phyloP scores from a whole-genome alignment of 2,113 vertebrate genomes.

The Cheilinus undulatus region DNA sequence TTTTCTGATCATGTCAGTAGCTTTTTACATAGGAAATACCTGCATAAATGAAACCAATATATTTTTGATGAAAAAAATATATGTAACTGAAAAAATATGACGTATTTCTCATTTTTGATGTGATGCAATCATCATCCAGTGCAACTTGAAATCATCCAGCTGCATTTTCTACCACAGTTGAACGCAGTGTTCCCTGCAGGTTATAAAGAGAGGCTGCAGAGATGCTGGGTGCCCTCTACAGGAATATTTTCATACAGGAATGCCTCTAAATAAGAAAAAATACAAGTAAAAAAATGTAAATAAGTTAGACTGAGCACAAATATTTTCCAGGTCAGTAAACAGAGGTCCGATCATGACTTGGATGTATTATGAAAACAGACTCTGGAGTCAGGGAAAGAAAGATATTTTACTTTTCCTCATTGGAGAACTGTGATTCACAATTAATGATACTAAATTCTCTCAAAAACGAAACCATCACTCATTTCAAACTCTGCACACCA shows the following conservation, averaged over 20 bases:
- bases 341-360: neutral
- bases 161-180: neutral
- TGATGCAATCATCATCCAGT: neutral
- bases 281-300: neutral
- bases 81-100: neutral
- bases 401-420: neutral
- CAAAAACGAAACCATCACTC: no score
- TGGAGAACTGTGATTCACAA: no score
- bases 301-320: neutral
- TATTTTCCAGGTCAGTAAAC: neutral
- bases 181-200: neutral
- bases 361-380: neutral
- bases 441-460: no score
- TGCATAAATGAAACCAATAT: neutral
- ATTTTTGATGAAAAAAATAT: neutral
- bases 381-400: neutral
- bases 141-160: neutral
- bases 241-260: constrained; percentile 34
- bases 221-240: constrained; percentile 70
- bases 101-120: neutral
- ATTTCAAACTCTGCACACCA: no score
- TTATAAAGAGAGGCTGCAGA: constrained; percentile 29
- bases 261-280: no score
- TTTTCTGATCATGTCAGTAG: neutral
- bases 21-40: neutral